A percentile compares a stretch with the other conserved stretches of the same genome.
Evolutionary conservation across 2,113 vertebrate species (phyloP).

Genomic region (Trichechus manatus): DNA sequence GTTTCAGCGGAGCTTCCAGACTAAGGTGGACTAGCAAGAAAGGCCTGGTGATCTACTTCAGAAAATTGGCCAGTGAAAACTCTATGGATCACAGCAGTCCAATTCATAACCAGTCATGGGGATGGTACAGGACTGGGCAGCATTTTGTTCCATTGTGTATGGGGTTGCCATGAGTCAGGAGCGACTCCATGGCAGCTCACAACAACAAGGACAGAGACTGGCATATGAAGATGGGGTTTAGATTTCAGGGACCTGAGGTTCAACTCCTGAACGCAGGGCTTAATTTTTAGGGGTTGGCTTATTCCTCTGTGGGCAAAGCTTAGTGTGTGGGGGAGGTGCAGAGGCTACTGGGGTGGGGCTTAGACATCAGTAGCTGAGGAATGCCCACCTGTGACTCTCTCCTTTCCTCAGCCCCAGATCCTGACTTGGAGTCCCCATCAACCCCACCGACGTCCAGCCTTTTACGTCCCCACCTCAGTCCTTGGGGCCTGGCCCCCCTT

Average conservation of each 20-base stretch:
- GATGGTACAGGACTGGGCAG: not conserved
- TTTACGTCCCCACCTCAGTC: conserved; percentile 83
- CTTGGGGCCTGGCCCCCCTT: conserved; percentile 92
- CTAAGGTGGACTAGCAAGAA: not conserved
- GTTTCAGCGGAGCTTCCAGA: not conserved
- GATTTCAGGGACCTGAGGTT: not conserved
- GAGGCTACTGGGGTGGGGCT: not conserved
- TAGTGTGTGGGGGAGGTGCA: not conserved
- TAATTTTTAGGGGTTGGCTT: not conserved
- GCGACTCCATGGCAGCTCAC: not conserved
- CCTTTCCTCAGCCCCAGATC: conserved; percentile 74
- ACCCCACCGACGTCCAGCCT: conserved; percentile 76
- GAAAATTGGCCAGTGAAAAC: not conserved
- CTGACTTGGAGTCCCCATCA: conserved; percentile 67
- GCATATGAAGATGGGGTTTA: not conserved
- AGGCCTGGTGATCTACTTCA: not conserved
- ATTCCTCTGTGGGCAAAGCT: not conserved
- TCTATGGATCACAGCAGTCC: not conserved
- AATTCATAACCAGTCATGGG: not conserved
- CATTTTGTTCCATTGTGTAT: not conserved
- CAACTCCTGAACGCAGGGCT: not conserved
- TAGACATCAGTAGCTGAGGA: not conserved
- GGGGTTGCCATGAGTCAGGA: not conserved
- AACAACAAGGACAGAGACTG: not conserved
- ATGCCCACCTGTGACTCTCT: conserved; percentile 55